Conservation (phyloP, 2,888 invertebrate genomes). For the Byasa hedistus region DNA sequence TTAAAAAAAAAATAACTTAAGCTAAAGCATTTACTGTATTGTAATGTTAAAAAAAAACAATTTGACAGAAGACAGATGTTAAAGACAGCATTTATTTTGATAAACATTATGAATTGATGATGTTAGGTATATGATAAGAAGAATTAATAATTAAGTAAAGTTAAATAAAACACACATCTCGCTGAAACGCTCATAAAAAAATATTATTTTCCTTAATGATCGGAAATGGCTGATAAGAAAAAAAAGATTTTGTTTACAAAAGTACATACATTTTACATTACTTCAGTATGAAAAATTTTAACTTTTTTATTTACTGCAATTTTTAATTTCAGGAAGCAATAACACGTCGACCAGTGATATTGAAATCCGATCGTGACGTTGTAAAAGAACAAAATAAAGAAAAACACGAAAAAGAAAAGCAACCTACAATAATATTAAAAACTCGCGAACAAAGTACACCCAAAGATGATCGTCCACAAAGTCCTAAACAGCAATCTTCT, state of each 20-base stretch:
- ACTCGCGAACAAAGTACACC: slow-evolving; percentile 80
- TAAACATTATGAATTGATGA: not conserved
- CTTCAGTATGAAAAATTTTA: not conserved
- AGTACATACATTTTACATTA: slow-evolving; percentile 39
- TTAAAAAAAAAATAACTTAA: no score
- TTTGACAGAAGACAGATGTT: not conserved
- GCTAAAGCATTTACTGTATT: not conserved
- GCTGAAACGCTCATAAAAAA: no score
- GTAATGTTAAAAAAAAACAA: not conserved
- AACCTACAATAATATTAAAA: slow-evolving; percentile 85
- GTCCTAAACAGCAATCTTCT: slow-evolving; percentile 77
- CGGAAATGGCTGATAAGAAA: slow-evolving; percentile 68
- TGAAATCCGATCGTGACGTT: slow-evolving; percentile 73
- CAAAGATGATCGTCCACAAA: slow-evolving; percentile 80
- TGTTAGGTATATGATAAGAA: not conserved
- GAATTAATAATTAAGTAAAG: no score
- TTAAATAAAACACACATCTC: no score
- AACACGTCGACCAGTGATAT: slow-evolving; percentile 64
- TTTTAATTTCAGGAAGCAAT: slow-evolving; percentile 54
- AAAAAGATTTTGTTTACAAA: slow-evolving; percentile 70
- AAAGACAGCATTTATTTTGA: not conserved
- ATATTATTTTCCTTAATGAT: not conserved
- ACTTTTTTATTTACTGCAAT: not conserved
- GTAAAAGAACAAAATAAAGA: slow-evolving; percentile 61
- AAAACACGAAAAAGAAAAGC: slow-evolving; percentile 72